These are phyloP conservation scores for Maniola jurtina DNA, from an alignment of 1,140 invertebrate species.

Conservation along the genomic window DNA sequence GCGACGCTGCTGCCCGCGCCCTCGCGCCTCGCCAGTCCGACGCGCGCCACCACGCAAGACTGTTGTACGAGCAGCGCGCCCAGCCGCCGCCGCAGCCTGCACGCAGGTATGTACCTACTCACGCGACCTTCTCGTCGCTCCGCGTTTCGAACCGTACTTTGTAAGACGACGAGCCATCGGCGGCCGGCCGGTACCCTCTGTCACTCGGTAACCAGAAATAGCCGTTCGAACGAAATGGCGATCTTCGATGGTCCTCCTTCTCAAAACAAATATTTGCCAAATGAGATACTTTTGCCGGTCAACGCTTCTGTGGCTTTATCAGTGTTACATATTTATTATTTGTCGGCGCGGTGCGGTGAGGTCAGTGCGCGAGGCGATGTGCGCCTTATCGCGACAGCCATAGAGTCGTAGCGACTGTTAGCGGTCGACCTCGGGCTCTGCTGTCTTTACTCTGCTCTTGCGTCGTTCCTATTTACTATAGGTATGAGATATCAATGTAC, in stretches of 20 bases:
- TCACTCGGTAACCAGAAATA: constrained; percentile 46
- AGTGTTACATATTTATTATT: constrained; percentile 79
- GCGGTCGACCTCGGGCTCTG: constrained; percentile 61
- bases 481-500: constrained; percentile 23
- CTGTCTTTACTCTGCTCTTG: constrained; percentile 69
- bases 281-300: constrained; percentile 66
- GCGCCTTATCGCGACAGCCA: constrained; percentile 65
- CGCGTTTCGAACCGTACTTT: not conserved
- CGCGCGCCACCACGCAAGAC: constrained; percentile 68
- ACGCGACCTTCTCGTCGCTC: constrained; percentile 48
- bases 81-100: constrained; percentile 51
- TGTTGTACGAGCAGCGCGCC: constrained; percentile 53
- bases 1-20: constrained; percentile 57
- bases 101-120: constrained; percentile 56
- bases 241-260: constrained; percentile 28
- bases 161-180: constrained; percentile 10
- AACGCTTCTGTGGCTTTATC: constrained; percentile 74
- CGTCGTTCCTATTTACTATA: constrained; percentile 58
- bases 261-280: constrained; percentile 50
- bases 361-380: constrained; percentile 67
- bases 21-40: constrained; percentile 64
- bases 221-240: constrained; percentile 30
- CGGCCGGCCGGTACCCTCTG: constrained; percentile 22
- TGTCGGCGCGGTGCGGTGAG: constrained; percentile 68
- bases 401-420: constrained; percentile 57